Percentiles rank a stretch among this genome's conserved stretches.
Conservation (phyloP, 2,888 invertebrate genomes). For the Clitarchus hookeri region DNA sequence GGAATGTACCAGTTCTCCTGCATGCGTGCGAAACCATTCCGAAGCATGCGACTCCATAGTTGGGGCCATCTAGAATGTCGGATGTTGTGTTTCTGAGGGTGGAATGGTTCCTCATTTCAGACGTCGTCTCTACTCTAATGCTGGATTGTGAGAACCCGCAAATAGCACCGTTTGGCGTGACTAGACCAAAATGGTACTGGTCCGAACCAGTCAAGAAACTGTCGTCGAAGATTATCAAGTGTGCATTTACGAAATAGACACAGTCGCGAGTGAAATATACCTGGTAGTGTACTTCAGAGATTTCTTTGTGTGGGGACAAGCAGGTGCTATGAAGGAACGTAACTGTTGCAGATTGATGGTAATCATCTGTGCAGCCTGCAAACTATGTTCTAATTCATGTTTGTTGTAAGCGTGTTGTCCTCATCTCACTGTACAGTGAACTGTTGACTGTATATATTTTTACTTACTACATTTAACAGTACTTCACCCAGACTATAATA, state of each 20-base stretch:
- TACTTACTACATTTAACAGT: neutral
- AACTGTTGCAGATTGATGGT: neutral
- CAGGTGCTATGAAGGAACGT: neutral
- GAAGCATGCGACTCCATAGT: slow-evolving; percentile 3
- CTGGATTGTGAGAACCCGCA: neutral
- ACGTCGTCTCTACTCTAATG: neutral
- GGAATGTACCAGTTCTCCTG: slow-evolving; percentile 10
- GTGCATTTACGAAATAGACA: neutral
- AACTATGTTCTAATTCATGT: neutral
- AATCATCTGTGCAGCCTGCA: neutral
- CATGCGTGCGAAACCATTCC: neutral
- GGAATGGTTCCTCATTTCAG: neutral
- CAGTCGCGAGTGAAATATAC: neutral
- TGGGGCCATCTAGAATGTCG: neutral
- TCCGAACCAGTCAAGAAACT: neutral
- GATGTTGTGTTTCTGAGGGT: slow-evolving; percentile 8
- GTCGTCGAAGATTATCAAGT: neutral
- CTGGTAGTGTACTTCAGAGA: neutral
- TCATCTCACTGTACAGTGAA: neutral
- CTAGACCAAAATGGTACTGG: neutral
- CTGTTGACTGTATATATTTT: neutral
- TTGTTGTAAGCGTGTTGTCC: neutral
- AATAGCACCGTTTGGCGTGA: neutral
- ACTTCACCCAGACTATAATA: neutral
- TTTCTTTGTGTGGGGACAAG: neutral